phyloP scores from a whole-genome alignment of 2,888 invertebrate species.

The Arge pagana region DNA sequence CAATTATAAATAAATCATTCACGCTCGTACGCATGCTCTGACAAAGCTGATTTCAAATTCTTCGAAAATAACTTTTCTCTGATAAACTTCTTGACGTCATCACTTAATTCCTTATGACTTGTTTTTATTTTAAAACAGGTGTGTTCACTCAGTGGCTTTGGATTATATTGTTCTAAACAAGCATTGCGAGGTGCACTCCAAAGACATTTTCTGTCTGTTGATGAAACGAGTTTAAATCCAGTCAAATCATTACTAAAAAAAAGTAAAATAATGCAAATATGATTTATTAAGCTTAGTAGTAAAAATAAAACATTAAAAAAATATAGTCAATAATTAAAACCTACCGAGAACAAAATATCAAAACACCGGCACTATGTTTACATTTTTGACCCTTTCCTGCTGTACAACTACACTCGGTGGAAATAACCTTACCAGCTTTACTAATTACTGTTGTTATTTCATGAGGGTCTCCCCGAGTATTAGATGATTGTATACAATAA shows the following conservation, averaged over 20 bases:
- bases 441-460: too few relatives aligned
- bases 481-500: too few relatives aligned
- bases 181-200: slow-evolving; percentile 4
- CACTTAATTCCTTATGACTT: background rate
- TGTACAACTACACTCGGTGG: slow-evolving; percentile 3
- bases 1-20: background rate
- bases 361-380: slow-evolving; percentile 2
- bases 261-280: too few relatives aligned
- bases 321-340: background rate
- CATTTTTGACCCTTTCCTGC: background rate
- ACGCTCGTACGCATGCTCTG: slow-evolving; percentile 2
- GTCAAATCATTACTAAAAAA: slow-evolving; percentile 8
- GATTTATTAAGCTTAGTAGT: too few relatives aligned
- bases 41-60: slow-evolving; percentile 1
- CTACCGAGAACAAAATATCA: slow-evolving; percentile 1
- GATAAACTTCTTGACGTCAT: slow-evolving; percentile 1
- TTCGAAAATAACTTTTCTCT: background rate
- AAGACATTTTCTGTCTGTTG: slow-evolving; percentile 6
- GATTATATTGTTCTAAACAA: slow-evolving; percentile 3
- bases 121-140: background rate
- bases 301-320: background rate
- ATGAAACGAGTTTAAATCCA: background rate
- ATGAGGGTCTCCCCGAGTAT: too few relatives aligned
- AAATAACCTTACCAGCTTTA: slow-evolving; percentile 6
- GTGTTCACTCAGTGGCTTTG: slow-evolving; percentile 1